Evolutionary conservation across 2,888 invertebrate genomes (phyloP), one percentile per base, ranked within the genome.

Genomic region (Spisula subtruncata): DNA sequence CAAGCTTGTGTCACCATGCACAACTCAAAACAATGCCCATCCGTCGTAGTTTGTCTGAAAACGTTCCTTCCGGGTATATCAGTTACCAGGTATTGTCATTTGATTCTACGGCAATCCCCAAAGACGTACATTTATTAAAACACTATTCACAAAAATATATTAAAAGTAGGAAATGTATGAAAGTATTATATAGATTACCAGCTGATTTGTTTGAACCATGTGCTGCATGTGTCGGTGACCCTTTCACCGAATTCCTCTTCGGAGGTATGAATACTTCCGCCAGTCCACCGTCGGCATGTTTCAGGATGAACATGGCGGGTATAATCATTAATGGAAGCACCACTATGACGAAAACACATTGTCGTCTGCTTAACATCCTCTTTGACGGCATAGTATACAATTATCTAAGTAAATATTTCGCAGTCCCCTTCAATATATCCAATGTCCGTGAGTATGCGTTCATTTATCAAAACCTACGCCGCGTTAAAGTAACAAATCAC

Each of bases 341-440:
- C 14, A 92, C 90, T n/a, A 92, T 90, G 20, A 91, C 86, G 41
- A 92, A 90, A 25, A 92, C 83, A 66, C 91, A 92, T 41, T 90
- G 92, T 71, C 82, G 29, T 85, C 86, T 90, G 56, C 88, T 90
- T 41, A 92, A 79, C 92, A 92, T 92, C 82, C 85, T 91, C 41
- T 71, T 87, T 0, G 86, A 60, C 20, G 89, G 29, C 92, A 92
- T 91, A 29, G 54, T 85, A 71, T 85, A 71, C 48, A 56, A 66
- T 71, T 32, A 80, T n/a, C n/a, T 29, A n/a, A 32, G 10, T 16
- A 41, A 16, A 8, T 16, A 51, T 16, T 10, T 10, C 1, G 14
- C 51, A 51, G 16, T 51, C 51, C 51, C 51, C 51, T 51, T 51
- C 51, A 51, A 4, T 51, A 16, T 51, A 6, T 51, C 16, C 12